phyloP scores from a whole-genome alignment of 2,888 invertebrate species.

The Leucophenga montana region DNA sequence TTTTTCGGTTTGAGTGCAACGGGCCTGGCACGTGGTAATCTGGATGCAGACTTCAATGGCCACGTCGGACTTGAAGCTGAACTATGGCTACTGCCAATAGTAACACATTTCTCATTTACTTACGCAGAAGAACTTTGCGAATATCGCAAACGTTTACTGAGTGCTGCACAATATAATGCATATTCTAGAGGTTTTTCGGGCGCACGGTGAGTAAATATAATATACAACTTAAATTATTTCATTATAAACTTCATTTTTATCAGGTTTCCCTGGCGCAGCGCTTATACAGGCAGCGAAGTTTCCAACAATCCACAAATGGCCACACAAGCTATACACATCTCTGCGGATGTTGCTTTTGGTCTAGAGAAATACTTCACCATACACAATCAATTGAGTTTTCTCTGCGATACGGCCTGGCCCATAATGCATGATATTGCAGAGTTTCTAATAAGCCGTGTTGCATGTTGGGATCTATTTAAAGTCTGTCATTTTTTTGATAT shows the following conservation, averaged over 20 bases:
- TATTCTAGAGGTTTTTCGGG: constrained; percentile 75
- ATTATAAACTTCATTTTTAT: neutral
- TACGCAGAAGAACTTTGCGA: constrained; percentile 75
- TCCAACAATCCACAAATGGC: constrained; percentile 77
- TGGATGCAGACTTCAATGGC: constrained; percentile 73
- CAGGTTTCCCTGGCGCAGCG: constrained; percentile 78
- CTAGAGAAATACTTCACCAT: constrained; percentile 66
- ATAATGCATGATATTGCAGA: constrained; percentile 76
- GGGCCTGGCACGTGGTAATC: constrained; percentile 74
- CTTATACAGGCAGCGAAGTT: constrained; percentile 77
- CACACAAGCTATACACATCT: constrained; percentile 76
- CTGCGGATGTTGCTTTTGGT: constrained; percentile 77
- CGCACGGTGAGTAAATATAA: constrained; percentile 67
- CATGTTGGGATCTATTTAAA: constrained; percentile 73
- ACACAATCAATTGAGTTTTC: constrained; percentile 62
- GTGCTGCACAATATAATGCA: constrained; percentile 75
- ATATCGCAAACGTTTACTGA: constrained; percentile 75
- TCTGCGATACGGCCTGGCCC: constrained; percentile 75
- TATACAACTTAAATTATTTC: neutral
- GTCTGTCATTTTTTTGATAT: constrained; percentile 73
- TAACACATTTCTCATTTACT: constrained; percentile 74
- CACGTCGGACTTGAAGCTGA: constrained; percentile 80
- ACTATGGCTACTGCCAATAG: constrained; percentile 78
- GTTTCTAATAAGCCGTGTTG: constrained; percentile 76
- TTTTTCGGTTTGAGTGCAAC: constrained; percentile 77